A percentile compares a stretch with the other conserved stretches of the same genome.
Conservation (phyloP, 2,888 invertebrate genomes). For the Noctua comes region DNA sequence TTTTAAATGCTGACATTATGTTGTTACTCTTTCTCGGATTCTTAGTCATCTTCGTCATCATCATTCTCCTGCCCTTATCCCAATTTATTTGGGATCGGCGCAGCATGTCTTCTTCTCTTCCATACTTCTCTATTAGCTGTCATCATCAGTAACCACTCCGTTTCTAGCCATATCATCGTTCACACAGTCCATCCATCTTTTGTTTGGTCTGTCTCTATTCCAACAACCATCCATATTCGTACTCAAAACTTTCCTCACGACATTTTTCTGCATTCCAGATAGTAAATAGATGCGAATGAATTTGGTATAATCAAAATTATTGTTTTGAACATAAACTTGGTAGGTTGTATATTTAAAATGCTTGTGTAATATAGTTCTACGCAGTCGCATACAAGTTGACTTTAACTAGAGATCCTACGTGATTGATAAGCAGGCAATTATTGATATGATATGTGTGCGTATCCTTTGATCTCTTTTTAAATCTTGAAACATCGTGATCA, state of each 20-base stretch:
- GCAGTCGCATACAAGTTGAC: background rate
- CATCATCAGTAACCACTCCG: background rate
- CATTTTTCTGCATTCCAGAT: slow-evolving; percentile 34
- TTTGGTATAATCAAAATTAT: slow-evolving; percentile 14
- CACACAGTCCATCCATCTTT: background rate
- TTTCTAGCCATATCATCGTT: background rate
- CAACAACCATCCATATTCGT: background rate
- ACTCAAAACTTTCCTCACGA: background rate
- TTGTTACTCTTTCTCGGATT: background rate
- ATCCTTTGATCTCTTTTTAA: slow-evolving; percentile 17
- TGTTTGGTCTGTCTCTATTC: background rate
- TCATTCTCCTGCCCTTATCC: background rate
- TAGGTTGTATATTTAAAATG: background rate
- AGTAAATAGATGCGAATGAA: slow-evolving; percentile 34
- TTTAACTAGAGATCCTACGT: background rate
- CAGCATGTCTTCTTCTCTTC: no score
- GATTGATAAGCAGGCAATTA: background rate
- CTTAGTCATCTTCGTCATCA: background rate
- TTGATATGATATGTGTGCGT: slow-evolving; percentile 5
- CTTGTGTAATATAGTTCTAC: background rate
- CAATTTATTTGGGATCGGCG: background rate
- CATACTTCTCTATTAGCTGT: background rate
- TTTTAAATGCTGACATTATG: background rate
- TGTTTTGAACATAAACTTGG: slow-evolving; percentile 18
- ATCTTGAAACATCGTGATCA: background rate